phyloP scores from a whole-genome alignment of 2,113 vertebrate genomes.

The Triplophysa siluroides region DNA sequence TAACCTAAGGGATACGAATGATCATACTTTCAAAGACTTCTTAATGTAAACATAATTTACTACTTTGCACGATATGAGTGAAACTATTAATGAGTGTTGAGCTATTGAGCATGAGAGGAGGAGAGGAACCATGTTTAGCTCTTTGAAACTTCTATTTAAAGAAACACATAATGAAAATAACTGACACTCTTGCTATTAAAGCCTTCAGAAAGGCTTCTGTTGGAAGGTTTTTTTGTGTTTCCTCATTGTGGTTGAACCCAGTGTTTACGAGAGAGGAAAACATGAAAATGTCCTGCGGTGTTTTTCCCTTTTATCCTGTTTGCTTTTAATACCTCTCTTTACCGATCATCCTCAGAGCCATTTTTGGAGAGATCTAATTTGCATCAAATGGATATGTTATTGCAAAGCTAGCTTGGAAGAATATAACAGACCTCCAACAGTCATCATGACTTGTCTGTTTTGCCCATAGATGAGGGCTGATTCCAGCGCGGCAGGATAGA shows the following conservation, averaged over 20 bases:
- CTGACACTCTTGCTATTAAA: too few species aligned
- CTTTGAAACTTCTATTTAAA: too few species aligned
- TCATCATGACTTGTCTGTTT: not conserved
- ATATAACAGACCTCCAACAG: not conserved
- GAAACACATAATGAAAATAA: too few species aligned
- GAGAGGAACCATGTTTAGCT: not conserved
- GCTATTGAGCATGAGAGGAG: too few species aligned
- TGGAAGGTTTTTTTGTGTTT: not conserved
- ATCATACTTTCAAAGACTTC: not conserved
- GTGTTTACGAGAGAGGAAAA: not conserved
- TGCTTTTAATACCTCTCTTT: slow-evolving; percentile 12
- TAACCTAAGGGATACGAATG: not conserved
- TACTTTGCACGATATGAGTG: not conserved
- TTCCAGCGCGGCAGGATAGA: not conserved
- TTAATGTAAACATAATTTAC: slow-evolving; percentile 2
- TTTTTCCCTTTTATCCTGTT: not conserved
- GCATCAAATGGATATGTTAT: slow-evolving; percentile 10
- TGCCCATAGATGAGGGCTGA: not conserved
- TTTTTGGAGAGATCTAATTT: slow-evolving; percentile 29
- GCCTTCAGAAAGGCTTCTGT: too few species aligned
- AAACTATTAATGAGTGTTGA: not conserved
- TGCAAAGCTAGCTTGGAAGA: not conserved
- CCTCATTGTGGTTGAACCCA: not conserved
- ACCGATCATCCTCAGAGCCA: slow-evolving; percentile 4
- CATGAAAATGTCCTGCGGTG: not conserved